Base-by-base conservation (phyloP, 30 jellyfish, hydroid and myxozoan species). In the Turritopsis rubra region DNA sequence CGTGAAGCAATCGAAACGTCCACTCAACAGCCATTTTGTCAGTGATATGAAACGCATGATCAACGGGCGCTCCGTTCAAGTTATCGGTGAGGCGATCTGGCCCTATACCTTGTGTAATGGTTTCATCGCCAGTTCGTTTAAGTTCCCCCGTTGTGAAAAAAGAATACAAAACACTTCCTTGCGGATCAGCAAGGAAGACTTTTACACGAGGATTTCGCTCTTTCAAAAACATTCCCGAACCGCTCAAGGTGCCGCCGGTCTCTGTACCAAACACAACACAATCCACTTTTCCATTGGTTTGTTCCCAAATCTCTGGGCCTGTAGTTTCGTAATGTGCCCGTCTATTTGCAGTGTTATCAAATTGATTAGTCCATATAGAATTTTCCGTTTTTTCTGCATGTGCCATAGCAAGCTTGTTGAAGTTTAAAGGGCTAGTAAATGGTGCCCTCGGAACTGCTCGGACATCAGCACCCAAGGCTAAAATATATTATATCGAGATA, bases 241-340 rank as follows among this genome's bases (percentile, higher is more conserved):
- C 97, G 29, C 96, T 89, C 20, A 91, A 81, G 28, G 97, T 91
- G n/a, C 97, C 97, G 28, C 97, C 97, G 21, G 97, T 91, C 1
- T 96, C 97, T 22, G 97, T 91, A 0, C 95, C 96, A 91, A 91
- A 91, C 71, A 87, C 89, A 31, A 91, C 84, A 53, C 96, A 94
- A 84, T 91, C 97, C 22, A 91, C 97, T 65, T 91, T 91, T 16
- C 97, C 97, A 84, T 87, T 91, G 24, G 97, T 91, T 82, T 91
- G 97, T 73, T 91, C 94, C 97, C 97, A 91, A 28, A 91, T 91
- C 81, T 91, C 97, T 24, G 97, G 97, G 17, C 97, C 97, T 16
- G 97, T 91, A 53, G 97, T 91, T 72, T 91, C 95, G 53, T 91
- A 91, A 84, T 91, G 97, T 8, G 96, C 97, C 70, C 87, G 84